Evolutionary conservation across 2,113 vertebrate species (phyloP), one percentile per base, ranked within the genome.

Genomic region (Mustelus asterias): DNA sequence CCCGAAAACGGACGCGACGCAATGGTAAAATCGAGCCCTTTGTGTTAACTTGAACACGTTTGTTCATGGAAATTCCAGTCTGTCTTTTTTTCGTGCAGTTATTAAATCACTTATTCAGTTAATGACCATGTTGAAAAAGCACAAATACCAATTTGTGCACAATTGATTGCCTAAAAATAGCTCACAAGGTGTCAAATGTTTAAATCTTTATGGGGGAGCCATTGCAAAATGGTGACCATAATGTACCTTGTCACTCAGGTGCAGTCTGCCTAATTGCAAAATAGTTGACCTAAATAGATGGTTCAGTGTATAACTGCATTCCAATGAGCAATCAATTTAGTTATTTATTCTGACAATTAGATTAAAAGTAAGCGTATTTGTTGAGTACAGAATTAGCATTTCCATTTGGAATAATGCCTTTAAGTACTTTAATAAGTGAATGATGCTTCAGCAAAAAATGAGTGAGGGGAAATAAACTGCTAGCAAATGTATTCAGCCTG

Each of bases 151-250:
- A 60, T 90, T 90, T 90, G 60, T 90, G 88, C 26, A 60, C 48
- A n/a, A 92, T 92, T 92, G 88, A 26, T 92, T 33, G 1, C 29
- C 88, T 92, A 92, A 92, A n/a, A n/a, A 92, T 92, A 92, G 88
- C 54, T 92, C 58, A 60, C 4, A 92, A 0, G 86, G 11, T 89
- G 48, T 48, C 86, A 88, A 9, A 54, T 29, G 48, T 24, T 29
- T 60, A 58, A 89, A 29, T 18, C 29, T 63, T 89, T 89, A 60
- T 16, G 29, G 58, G 24, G 29, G 58, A 37, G 11, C 26, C 88
- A 92, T 92, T 92, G n/a, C 29, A 29, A 63, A 16, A 92, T n/a
- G 88, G 29, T 60, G 54, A 26, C 14, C 88, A 37, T 60, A 92
- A 33, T 92, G 14, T 29, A 63, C 85, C 7, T 88, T 88, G 48